Evolutionary conservation across 2,797 vertebrate genomes (phyloP).

Genomic region (Tadarida brasiliensis): DNA sequence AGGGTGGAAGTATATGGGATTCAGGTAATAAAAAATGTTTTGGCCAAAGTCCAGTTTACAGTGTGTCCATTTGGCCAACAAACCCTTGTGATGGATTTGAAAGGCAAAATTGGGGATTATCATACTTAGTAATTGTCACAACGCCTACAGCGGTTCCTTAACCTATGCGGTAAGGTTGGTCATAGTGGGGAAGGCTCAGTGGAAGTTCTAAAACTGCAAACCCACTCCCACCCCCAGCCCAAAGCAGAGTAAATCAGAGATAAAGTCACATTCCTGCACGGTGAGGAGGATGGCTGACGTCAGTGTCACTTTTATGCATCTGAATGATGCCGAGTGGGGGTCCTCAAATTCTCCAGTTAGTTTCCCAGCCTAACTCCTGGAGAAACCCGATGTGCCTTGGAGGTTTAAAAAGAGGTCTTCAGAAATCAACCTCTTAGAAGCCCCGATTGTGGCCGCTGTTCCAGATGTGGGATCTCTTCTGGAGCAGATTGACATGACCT

Average conservation of each 20-base stretch:
- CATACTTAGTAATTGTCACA: not conserved
- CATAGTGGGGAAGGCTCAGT: not conserved
- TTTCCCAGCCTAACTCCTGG: not conserved
- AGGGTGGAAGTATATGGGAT: not conserved
- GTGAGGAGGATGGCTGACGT: not conserved
- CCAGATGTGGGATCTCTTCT: not conserved
- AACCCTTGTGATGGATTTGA: not conserved
- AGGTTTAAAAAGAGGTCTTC: not conserved
- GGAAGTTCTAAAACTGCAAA: not conserved
- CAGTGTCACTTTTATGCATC: not conserved
- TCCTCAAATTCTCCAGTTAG: not conserved
- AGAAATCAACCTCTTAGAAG: not conserved
- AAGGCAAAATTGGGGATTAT: not conserved
- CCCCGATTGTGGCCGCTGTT: not conserved
- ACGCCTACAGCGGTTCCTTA: not conserved
- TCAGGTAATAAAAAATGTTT: not conserved
- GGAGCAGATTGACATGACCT: not conserved
- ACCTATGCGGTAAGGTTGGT: not conserved
- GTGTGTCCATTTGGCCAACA: not conserved
- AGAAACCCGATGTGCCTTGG: not conserved
- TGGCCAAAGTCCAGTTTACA: not conserved
- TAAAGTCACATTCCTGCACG: not conserved
- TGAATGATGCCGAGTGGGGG: not conserved
- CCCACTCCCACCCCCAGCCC: not conserved
- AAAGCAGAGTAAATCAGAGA: conserved; percentile 29